Conservation (phyloP, 2,113 vertebrate species). For the Hyaena hyaena region DNA sequence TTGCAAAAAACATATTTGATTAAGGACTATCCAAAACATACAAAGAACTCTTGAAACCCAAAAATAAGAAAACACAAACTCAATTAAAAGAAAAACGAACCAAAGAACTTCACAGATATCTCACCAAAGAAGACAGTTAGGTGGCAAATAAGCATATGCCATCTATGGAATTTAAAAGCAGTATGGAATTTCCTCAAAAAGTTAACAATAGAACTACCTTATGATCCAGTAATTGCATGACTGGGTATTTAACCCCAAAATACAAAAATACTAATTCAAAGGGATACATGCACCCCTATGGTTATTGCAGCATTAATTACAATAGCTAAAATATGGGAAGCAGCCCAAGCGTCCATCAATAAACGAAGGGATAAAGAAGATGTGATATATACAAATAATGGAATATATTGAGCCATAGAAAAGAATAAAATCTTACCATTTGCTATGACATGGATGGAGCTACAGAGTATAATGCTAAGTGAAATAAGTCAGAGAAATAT, state of each 20-base stretch:
- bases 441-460: neutral
- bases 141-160: neutral
- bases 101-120: neutral
- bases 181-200: neutral
- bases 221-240: neutral
- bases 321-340: neutral
- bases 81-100: neutral
- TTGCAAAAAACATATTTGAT: neutral
- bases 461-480: neutral
- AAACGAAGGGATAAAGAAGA: neutral
- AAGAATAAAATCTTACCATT: neutral
- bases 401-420: neutral
- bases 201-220: neutral
- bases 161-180: neutral
- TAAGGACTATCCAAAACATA: neutral
- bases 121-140: neutral
- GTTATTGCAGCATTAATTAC: neutral
- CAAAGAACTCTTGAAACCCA: neutral
- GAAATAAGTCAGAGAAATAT: neutral
- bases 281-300: neutral
- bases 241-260: neutral
- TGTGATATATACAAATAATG: neutral
- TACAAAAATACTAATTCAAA: neutral
- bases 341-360: neutral
- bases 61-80: neutral